phyloP scores from a whole-genome alignment of 2,888 invertebrate genomes.

The Reticulitermes lucifugus region DNA sequence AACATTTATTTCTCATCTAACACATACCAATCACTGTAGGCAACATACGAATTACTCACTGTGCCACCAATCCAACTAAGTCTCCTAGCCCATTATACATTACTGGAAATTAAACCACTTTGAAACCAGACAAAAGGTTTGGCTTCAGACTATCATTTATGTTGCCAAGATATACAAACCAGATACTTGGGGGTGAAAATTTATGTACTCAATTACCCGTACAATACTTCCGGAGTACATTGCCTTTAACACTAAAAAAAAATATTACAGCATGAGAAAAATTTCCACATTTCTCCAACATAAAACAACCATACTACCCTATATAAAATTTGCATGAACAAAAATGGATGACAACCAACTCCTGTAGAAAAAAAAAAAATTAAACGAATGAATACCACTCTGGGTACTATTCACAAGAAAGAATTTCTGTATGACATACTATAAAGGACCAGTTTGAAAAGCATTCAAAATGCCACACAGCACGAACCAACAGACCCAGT shows the following conservation, averaged over 20 bases:
- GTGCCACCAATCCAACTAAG: constrained; percentile 29
- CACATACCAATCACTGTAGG: constrained; percentile 34
- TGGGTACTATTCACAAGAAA: neutral
- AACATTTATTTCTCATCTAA: constrained; percentile 48
- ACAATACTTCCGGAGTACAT: neutral
- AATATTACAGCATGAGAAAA: neutral
- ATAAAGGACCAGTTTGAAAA: neutral
- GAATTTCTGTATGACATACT: too few species aligned
- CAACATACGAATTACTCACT: constrained; percentile 2
- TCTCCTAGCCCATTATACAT: constrained; percentile 38
- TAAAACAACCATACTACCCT: neutral
- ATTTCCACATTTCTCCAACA: neutral
- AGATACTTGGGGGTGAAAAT: neutral
- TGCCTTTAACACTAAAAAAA: neutral
- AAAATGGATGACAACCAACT: neutral
- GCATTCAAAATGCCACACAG: neutral
- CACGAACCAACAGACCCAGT: neutral
- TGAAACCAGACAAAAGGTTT: constrained; percentile 19
- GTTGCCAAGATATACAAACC: neutral
- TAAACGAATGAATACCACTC: neutral
- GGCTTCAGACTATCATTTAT: neutral
- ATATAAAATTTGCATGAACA: too few species aligned
- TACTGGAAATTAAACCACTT: constrained; percentile 20
- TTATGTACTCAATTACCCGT: constrained; percentile 3
- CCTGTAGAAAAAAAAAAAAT: neutral